phyloP scores from a whole-genome alignment of 2,797 vertebrate genomes.

The Microchirus variegatus region DNA sequence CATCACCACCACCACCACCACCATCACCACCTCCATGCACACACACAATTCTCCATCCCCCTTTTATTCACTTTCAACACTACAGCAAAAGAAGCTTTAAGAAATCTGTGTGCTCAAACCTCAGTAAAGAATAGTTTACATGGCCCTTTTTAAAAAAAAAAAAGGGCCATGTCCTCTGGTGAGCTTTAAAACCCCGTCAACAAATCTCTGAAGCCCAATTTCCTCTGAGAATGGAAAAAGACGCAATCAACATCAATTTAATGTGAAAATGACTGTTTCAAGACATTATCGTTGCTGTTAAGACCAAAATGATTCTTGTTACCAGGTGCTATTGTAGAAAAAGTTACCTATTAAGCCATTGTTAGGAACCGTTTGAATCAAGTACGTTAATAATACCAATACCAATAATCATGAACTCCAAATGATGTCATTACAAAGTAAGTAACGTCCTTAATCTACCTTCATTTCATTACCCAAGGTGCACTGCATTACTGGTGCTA shows the following conservation, averaged over 20 bases:
- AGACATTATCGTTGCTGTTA: too few relatives aligned
- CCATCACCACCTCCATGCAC: slow-evolving; percentile 17
- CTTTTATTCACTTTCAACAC: slow-evolving; percentile 66
- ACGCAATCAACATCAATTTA: too few relatives aligned
- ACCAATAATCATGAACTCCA: slow-evolving; percentile 9
- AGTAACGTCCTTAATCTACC: slow-evolving; percentile 65
- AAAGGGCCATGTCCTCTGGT: slow-evolving; percentile 27
- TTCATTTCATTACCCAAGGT: slow-evolving; percentile 66
- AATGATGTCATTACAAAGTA: slow-evolving; percentile 16
- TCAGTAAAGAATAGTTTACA: slow-evolving; percentile 45
- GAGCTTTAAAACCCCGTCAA: slow-evolving; percentile 39
- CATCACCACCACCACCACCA: too few relatives aligned
- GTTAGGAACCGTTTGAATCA: too few relatives aligned
- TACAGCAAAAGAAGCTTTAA: slow-evolving; percentile 60
- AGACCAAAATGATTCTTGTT: too few relatives aligned
- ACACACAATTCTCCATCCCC: slow-evolving; percentile 37
- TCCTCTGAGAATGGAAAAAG: too few relatives aligned
- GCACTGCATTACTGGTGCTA: slow-evolving; percentile 58
- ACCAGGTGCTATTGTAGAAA: too few relatives aligned
- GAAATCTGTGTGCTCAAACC: slow-evolving; percentile 51
- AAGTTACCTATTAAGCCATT: too few relatives aligned
- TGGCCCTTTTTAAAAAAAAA: slow-evolving; percentile 40
- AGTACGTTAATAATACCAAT: too few relatives aligned
- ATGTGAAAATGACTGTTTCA: too few relatives aligned
- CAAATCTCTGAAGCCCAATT: slow-evolving; percentile 15